Conservation (phyloP, 2,888 invertebrate species). For the Bugula neritina region DNA sequence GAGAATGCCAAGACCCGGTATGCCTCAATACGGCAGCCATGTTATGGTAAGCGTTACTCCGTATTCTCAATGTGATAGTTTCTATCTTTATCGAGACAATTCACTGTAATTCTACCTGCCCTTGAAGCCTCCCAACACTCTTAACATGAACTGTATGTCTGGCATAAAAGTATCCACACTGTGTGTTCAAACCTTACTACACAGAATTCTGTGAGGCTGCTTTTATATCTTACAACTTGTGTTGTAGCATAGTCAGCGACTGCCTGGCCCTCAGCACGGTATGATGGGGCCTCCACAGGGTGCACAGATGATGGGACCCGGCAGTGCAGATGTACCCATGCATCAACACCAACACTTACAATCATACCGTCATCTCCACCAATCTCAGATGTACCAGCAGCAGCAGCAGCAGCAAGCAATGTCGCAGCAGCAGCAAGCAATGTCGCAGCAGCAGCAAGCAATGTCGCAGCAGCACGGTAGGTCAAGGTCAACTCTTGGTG, state of each 20-base stretch:
- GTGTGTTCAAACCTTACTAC: no score
- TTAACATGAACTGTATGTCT: no score
- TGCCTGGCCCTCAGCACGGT: conserved; percentile 4
- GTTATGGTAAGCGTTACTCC: conserved; percentile 7
- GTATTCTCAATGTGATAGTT: no score
- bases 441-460: neutral
- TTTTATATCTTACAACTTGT: no score
- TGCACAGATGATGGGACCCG: conserved; percentile 15
- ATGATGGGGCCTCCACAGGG: conserved; percentile 16
- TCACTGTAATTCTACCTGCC: no score
- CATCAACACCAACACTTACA: neutral
- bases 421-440: neutral
- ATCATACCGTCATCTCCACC: neutral
- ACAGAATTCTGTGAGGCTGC: no score
- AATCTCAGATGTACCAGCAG: neutral
- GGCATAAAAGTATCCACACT: no score
- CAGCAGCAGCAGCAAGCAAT: neutral
- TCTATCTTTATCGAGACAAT: no score
- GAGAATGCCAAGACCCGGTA: conserved; percentile 15
- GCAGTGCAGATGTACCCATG: neutral
- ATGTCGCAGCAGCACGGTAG: neutral
- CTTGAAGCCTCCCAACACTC: no score
- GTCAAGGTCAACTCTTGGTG: no score
- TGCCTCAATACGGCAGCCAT: conserved; percentile 7
- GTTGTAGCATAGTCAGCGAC: neutral